Evolutionary conservation across 2,888 invertebrate genomes (phyloP), one percentile per base, ranked within the genome.

Genomic region (Apeira syringaria): DNA sequence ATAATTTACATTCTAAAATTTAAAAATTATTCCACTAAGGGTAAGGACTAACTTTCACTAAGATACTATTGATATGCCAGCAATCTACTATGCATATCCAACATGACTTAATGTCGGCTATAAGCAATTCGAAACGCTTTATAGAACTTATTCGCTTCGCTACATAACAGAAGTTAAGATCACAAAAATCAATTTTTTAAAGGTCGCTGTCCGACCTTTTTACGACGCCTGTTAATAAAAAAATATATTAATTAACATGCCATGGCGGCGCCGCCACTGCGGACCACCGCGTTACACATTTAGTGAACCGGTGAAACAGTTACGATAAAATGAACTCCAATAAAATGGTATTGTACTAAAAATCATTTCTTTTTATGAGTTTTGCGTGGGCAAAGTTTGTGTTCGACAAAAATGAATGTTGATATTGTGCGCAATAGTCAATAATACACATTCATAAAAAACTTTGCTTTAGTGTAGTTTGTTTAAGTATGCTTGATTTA

Each of bases 91-190:
- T 76, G 72, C 78, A 74, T 72, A 72, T 74, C 73, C 64, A 75
- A 65, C 63, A 67, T 67, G 68, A 69, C 69, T 77, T 80, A 79
- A 82, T 80, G 68, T 75, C 74, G 67, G 72, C 65, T 72, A 77
- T 83, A 83, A 84, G 76, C 77, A 75, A 86, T 87, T 84, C 71
- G 85, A 78, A 78, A 71, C 80, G 74, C 74, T 63, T 77, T 76
- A 75, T 75, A 69, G 65, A 74, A 69, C n/a, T 71, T 71, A 79
- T 79, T 77, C 69, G 68, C 72, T 68, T 73, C 64, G 71, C 72
- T 64, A 70, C 67, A 64, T 79, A 73, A 75, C 72, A 71, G 2
- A 15, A 15, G 15, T 15, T 15, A 15, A 15, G 4, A 15, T 67
- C 68, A 72, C 64, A 65, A 69, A 80, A 76, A 80, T 69, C 76